Conservation (phyloP, 1,140 invertebrate species). For the Brevipalpus yothersi region DNA sequence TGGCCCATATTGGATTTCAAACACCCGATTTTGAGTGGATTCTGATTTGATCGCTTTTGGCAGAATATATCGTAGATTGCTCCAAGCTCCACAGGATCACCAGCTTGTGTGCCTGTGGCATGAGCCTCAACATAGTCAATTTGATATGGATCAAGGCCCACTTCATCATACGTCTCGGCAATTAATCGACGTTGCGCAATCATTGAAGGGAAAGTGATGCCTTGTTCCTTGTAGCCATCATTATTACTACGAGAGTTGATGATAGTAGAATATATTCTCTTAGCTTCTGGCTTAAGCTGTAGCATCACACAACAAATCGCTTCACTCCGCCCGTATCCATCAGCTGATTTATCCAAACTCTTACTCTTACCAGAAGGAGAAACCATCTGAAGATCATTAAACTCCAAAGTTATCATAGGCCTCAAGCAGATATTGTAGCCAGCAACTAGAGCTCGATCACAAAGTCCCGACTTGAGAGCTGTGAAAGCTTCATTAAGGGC, state of each 20-base stretch:
- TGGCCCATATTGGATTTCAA: slow-evolving; percentile 85
- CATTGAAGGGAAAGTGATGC: slow-evolving; percentile 29
- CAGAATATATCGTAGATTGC: neutral
- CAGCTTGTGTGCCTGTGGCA: slow-evolving; percentile 60
- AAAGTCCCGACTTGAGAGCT: slow-evolving; percentile 1
- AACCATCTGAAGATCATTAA: neutral
- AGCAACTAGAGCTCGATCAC: slow-evolving; percentile 23
- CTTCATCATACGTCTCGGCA: slow-evolving; percentile 51
- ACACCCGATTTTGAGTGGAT: slow-evolving; percentile 55
- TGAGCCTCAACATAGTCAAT: slow-evolving; percentile 81
- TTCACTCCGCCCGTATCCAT: slow-evolving; percentile 24
- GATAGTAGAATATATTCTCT: slow-evolving; percentile 25
- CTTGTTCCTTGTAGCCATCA: slow-evolving; percentile 62
- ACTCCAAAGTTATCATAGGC: slow-evolving; percentile 19
- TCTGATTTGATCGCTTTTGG: slow-evolving; percentile 35
- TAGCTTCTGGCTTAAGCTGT: slow-evolving; percentile 19
- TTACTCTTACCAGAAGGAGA: neutral
- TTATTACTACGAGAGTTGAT: slow-evolving; percentile 62
- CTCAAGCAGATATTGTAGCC: slow-evolving; percentile 25
- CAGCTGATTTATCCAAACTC: neutral
- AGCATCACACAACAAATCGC: slow-evolving; percentile 33
- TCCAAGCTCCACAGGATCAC: slow-evolving; percentile 63
- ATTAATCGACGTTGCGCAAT: slow-evolving; percentile 16
- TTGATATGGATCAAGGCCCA: slow-evolving; percentile 38
- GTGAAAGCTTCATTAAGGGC: slow-evolving; percentile 1